Evolutionary conservation across 1,140 invertebrate genomes (phyloP).

Genomic region (Matsumurasca onukii): DNA sequence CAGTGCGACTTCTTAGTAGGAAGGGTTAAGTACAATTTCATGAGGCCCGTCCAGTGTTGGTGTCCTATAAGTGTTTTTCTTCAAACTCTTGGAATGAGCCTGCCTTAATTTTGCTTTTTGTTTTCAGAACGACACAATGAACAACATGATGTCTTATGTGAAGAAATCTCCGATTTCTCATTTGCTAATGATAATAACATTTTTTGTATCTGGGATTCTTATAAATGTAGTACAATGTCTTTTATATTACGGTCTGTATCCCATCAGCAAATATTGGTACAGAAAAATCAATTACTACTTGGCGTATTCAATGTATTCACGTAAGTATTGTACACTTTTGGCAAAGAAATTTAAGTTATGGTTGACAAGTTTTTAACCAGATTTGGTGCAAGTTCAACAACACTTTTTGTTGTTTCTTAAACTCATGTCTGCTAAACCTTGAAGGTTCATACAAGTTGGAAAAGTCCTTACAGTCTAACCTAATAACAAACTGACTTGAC

Average conservation of each 20-base stretch:
- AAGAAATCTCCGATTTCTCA: slow-evolving; percentile 67
- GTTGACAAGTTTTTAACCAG: slow-evolving; percentile 31
- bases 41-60: too few species aligned
- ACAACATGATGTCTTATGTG: slow-evolving; percentile 44
- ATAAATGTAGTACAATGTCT: slow-evolving; percentile 80
- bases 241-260: slow-evolving; percentile 72
- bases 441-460: too few species aligned
- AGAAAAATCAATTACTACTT: slow-evolving; percentile 91
- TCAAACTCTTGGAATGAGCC: too few species aligned
- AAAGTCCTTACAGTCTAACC: too few species aligned
- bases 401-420: too few species aligned
- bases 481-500: too few species aligned
- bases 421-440: too few species aligned
- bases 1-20: too few species aligned
- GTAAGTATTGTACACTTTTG: slow-evolving; percentile 68
- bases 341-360: not conserved
- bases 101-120: not conserved
- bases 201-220: slow-evolving; percentile 85
- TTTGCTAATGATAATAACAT: slow-evolving; percentile 83
- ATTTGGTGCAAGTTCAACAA: too few species aligned
- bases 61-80: too few species aligned
- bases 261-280: slow-evolving; percentile 73
- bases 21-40: too few species aligned
- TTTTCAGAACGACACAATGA: slow-evolving; percentile 2
- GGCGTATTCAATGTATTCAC: slow-evolving; percentile 84